Conservation (phyloP, 2,797 vertebrate genomes). For the Choloepus didactylus region DNA sequence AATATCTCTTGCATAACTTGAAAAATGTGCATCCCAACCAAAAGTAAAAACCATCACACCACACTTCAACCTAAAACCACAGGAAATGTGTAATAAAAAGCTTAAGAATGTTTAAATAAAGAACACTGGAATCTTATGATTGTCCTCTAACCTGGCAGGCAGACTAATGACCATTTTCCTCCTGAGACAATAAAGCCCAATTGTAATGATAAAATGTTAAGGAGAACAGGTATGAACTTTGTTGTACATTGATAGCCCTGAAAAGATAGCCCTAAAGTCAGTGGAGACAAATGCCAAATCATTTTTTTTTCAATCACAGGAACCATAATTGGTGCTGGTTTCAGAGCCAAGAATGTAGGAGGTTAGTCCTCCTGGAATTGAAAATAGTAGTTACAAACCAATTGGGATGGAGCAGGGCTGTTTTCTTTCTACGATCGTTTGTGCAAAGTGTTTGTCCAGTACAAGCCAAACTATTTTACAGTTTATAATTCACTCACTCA, state of each 20-base stretch:
- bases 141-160: neutral
- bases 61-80: neutral
- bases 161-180: neutral
- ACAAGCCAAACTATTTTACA: neutral
- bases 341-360: slow-evolving; percentile 45
- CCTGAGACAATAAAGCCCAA: neutral
- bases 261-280: neutral
- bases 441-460: neutral
- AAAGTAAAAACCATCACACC: neutral
- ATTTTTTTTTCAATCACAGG: slow-evolving; percentile 47
- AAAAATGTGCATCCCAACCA: neutral
- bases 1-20: neutral
- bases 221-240: neutral
- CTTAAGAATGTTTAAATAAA: slow-evolving; percentile 37
- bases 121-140: neutral
- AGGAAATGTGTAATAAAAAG: slow-evolving; percentile 1
- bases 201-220: neutral
- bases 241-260: neutral
- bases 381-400: slow-evolving; percentile 37
- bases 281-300: neutral
- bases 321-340: neutral
- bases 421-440: slow-evolving; percentile 8
- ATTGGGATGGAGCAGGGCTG: neutral
- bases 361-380: slow-evolving; percentile 10
- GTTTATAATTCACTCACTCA: neutral